Percentiles rank a stretch among this genome's conserved stretches.
Evolutionary conservation across 2,113 vertebrate species (phyloP).

Genomic region (Centropus unirufus): DNA sequence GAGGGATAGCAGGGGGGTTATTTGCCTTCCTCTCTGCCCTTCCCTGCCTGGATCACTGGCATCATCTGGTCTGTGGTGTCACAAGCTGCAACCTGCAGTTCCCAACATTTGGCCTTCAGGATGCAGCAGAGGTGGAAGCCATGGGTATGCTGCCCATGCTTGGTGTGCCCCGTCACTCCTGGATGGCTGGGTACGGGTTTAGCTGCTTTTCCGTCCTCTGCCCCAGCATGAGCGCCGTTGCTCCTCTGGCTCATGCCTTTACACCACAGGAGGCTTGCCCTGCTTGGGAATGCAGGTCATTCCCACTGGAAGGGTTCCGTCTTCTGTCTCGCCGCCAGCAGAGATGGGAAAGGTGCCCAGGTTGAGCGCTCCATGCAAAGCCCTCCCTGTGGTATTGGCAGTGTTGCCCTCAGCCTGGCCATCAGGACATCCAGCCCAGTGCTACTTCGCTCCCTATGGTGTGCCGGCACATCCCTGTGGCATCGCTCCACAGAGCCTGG

Average conservation of each 20-base stretch:
- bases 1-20: background rate
- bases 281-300: background rate
- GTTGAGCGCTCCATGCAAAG: background rate
- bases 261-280: rapidly evolving
- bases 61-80: rapidly evolving
- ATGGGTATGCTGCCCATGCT: background rate
- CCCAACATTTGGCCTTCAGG: background rate
- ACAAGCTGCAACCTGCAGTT: background rate
- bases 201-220: background rate
- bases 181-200: background rate
- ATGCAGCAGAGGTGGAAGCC: background rate
- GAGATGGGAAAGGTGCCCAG: rapidly evolving
- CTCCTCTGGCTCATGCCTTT: background rate
- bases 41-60: background rate
- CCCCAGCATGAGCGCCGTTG: rapidly evolving
- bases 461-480: rapidly evolving
- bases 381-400: background rate
- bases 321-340: background rate
- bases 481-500: rapidly evolving
- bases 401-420: background rate
- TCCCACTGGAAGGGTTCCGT: background rate
- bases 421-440: rapidly evolving
- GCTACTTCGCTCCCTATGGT: background rate
- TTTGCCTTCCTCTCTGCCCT: background rate
- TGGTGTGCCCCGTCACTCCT: rapidly evolving